A percentile compares a stretch with the other conserved stretches of the same genome.
phyloP scores from a whole-genome alignment of 2,888 invertebrate genomes.

The Leucoptera coffeella region DNA sequence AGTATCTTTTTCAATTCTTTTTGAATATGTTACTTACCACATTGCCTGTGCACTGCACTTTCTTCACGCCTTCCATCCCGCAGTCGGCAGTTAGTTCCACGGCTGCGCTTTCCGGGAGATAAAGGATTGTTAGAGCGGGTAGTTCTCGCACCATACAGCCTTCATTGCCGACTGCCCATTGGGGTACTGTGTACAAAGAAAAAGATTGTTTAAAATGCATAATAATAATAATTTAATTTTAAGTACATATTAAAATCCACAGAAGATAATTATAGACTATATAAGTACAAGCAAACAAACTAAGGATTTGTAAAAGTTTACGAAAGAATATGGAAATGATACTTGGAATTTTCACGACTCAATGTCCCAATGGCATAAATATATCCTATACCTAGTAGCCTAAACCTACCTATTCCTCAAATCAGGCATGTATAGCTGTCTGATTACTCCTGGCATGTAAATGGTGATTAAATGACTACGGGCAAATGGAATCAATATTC shows the following conservation, averaged over 20 bases:
- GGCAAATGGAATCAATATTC: too few relatives aligned
- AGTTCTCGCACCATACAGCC: conserved; percentile 67
- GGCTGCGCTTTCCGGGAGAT: conserved; percentile 70
- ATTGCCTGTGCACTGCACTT: conserved; percentile 68
- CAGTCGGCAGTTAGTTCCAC: conserved; percentile 71
- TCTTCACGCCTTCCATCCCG: conserved; percentile 65
- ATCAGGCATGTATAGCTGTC: too few relatives aligned
- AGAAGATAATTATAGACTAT: neutral
- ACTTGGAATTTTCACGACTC: too few relatives aligned
- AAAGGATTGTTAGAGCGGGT: conserved; percentile 67
- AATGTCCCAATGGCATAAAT: too few relatives aligned
- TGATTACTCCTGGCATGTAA: too few relatives aligned
- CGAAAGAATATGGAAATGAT: neutral
- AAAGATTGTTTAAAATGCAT: too few relatives aligned
- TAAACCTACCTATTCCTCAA: too few relatives aligned
- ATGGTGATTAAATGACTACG: too few relatives aligned
- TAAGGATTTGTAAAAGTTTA: neutral
- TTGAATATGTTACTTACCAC: conserved; percentile 59
- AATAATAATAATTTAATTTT: neutral
- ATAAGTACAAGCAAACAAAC: neutral
- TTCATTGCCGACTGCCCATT: conserved; percentile 63
- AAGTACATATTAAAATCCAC: neutral
- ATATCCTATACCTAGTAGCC: too few relatives aligned
- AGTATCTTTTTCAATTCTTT: too few relatives aligned
- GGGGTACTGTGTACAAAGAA: conserved; percentile 61